These are phyloP conservation scores for Caenorhabditis tropicalis DNA, from an alignment of 1,140 invertebrate species.

Conservation along the genomic window DNA sequence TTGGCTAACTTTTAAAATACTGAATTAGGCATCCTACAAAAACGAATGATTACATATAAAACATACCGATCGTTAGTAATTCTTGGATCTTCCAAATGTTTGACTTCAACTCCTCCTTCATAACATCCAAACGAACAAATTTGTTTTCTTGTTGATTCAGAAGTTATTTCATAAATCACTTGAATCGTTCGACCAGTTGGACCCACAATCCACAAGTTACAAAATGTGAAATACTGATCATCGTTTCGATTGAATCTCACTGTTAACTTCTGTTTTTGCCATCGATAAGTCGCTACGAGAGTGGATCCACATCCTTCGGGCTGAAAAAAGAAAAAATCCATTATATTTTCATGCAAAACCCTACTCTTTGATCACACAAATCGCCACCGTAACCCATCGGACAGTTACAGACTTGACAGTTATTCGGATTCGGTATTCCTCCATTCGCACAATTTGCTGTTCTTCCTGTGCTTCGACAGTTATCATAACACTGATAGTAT, in stretches of 20 bases:
- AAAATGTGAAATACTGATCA: constrained; percentile 22
- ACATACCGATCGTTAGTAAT: background rate
- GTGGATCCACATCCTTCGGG: constrained; percentile 23
- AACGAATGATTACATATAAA: background rate
- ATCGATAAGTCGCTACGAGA: background rate
- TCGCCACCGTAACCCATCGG: constrained; percentile 32
- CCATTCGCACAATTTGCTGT: background rate
- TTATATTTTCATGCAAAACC: background rate
- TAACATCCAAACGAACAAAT: constrained; percentile 33
- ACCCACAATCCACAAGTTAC: background rate
- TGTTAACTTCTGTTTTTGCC: constrained; percentile 8
- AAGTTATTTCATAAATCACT: constrained; percentile 25
- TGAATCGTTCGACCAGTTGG: background rate
- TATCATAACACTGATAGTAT: constrained; percentile 14
- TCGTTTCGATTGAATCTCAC: constrained; percentile 23
- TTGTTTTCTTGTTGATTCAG: background rate
- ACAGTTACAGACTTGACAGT: constrained; percentile 23
- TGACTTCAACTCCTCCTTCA: constrained; percentile 29
- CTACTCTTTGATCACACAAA: constrained; percentile 11
- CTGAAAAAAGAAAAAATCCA: background rate
- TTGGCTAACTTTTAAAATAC: too few relatives aligned
- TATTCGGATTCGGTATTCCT: constrained; percentile 16
- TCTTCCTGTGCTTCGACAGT: background rate
- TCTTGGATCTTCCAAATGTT: constrained; percentile 4
- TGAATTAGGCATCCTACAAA: background rate